These are phyloP conservation scores for Threskiornis aethiopicus DNA, from an alignment of 2,797 vertebrate genomes.

Conservation along the genomic window DNA sequence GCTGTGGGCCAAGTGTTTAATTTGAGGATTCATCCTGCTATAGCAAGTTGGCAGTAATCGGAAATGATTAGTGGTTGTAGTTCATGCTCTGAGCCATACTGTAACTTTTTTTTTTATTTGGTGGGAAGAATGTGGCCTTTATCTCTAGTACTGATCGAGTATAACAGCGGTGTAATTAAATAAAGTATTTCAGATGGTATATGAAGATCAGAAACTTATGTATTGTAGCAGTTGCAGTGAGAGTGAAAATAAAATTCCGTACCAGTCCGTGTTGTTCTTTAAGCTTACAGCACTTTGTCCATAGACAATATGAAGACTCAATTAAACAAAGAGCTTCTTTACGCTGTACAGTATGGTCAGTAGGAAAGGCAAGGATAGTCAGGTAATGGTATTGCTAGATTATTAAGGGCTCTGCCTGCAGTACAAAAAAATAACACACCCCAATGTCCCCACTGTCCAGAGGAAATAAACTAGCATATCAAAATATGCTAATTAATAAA, in stretches of 20 bases:
- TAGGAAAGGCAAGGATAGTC: not conserved
- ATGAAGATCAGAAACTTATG: not conserved
- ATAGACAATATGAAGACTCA: not conserved
- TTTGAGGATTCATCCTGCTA: slow-evolving; percentile 6
- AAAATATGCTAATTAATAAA: not conserved
- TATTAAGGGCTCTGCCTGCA: not conserved
- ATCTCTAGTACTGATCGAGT: not conserved
- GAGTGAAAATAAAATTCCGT: not conserved
- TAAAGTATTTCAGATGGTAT: not conserved
- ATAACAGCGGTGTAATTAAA: not conserved
- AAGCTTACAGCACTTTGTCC: not conserved
- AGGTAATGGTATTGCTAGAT: not conserved
- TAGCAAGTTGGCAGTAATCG: not conserved
- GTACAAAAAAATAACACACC: not conserved
- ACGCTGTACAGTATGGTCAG: not conserved
- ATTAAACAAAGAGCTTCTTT: not conserved
- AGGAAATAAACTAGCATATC: not conserved
- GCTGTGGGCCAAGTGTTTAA: not conserved
- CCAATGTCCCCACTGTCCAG: not conserved
- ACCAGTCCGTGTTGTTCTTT: not conserved
- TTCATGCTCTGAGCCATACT: not conserved
- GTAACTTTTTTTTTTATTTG: not conserved
- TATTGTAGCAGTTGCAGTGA: not conserved
- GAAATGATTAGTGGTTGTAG: not conserved
- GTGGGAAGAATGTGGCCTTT: not conserved